phyloP scores from a whole-genome alignment of 2,113 vertebrate genomes.

The Brienomyrus brachyistius region DNA sequence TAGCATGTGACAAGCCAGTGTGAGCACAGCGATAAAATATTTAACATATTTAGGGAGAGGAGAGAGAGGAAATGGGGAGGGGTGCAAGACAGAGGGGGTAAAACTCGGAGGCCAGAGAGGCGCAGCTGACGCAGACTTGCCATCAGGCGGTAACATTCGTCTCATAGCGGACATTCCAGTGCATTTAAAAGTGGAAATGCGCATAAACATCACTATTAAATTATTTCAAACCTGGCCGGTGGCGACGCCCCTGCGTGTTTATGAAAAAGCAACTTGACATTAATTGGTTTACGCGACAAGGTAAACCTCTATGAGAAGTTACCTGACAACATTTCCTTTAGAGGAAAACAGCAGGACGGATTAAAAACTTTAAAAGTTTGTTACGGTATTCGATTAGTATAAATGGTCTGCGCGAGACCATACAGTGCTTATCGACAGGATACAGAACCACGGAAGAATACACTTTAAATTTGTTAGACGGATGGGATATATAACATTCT shows the following conservation, averaged over 20 bases:
- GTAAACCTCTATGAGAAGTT: neutral
- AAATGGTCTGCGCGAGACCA: neutral
- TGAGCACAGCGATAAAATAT: neutral
- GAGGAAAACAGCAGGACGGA: neutral
- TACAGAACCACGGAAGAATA: neutral
- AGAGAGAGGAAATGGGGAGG: neutral
- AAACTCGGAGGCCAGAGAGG: neutral
- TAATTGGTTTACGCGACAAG: neutral
- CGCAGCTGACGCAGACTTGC: neutral
- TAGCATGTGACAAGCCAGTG: neutral
- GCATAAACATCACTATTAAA: constrained; percentile 16
- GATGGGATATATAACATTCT: neutral
- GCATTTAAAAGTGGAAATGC: constrained; percentile 19
- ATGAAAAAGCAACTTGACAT: neutral
- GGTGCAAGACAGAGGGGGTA: neutral
- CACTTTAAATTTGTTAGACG: neutral
- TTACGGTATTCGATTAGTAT: neutral
- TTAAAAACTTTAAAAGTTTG: neutral
- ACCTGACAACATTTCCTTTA: constrained; percentile 6
- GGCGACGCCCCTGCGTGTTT: neutral
- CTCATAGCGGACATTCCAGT: constrained; percentile 24
- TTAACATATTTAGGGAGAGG: constrained; percentile 2
- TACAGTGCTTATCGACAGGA: neutral
- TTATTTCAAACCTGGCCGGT: neutral
- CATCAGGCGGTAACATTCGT: constrained; percentile 17